Evolutionary conservation across 2,888 invertebrate genomes (phyloP), one percentile per base, ranked within the genome.

Genomic region (Tinea pellionella): DNA sequence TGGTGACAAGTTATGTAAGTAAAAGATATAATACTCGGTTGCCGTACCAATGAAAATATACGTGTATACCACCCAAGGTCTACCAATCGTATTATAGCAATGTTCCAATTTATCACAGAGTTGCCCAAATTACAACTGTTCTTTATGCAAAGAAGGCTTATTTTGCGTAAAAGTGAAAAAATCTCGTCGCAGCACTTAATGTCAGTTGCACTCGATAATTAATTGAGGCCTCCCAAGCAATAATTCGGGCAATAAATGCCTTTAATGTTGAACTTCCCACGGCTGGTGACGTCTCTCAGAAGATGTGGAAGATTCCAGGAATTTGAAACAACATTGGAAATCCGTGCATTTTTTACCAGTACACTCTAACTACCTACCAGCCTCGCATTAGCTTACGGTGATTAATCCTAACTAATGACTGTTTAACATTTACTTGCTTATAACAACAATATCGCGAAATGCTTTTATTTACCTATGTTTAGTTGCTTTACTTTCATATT

Each of bases 151-250:
- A 63, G 62, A 63, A 63, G 63, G 66, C 65, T 69, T 70, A 68
- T 70, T 74, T 73, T 71, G 68, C 65, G 68, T 69, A 73, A 78
- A 77, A 73, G 71, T 72, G 68, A 71, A 77, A 73, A 74, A 69
- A 62, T 67, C 62, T 63, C 64, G 63, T 30, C 62, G 58, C 65
- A 61, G 67, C 68, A 69, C 65, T 77, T 75, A 77, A 77, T 72
- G 78, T 74, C 75, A 70, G 70, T 68, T 64, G 68, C 62, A 63
- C 64, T 63, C 63, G 62, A 69, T 75, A 77, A 81, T 78, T 78
- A 78, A 80, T 79, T 72, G 70, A 70, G 74, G 70, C 74, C 78
- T 70, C 57, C 57, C 57, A 57, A 57, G 57, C 57, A 57, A 57
- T 57, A 57, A 57, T 57, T 57, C 57, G 57, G 32, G 57, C 15